Evolutionary conservation across 2,797 vertebrate species (phyloP).

Genomic region (Loriculus beryllinus): DNA sequence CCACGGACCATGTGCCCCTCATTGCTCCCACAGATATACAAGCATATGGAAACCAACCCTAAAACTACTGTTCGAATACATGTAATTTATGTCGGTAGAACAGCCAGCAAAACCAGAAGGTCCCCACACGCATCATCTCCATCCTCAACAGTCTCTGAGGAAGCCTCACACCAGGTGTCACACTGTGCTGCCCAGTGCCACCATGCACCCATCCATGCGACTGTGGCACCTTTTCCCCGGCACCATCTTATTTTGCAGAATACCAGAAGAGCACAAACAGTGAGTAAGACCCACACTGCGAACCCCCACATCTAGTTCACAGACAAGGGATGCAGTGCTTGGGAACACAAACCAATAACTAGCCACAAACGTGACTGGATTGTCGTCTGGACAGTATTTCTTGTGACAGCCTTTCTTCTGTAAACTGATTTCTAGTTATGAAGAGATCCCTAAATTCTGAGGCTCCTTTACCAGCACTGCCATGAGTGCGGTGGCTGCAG

Average conservation of each 20-base stretch:
- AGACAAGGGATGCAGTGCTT: background rate
- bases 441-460: background rate
- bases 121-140: accelerated
- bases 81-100: background rate
- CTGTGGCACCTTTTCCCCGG: background rate
- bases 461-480: background rate
- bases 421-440: background rate
- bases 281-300: background rate
- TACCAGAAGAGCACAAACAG: background rate
- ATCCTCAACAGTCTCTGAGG: accelerated
- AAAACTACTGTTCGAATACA: background rate
- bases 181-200: accelerated
- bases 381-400: background rate
- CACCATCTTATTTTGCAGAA: background rate
- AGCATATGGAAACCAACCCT: background rate
- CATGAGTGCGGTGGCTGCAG: accelerated
- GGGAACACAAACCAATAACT: background rate
- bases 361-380: accelerated
- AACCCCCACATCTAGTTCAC: no score
- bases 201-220: accelerated
- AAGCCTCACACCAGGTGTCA: background rate
- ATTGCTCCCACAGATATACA: background rate
- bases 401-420: background rate
- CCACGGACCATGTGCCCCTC: background rate
- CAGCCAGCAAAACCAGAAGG: accelerated